These are phyloP conservation scores for Athetis lepigone DNA, from an alignment of 2,888 invertebrate genomes.

Conservation along the genomic window DNA sequence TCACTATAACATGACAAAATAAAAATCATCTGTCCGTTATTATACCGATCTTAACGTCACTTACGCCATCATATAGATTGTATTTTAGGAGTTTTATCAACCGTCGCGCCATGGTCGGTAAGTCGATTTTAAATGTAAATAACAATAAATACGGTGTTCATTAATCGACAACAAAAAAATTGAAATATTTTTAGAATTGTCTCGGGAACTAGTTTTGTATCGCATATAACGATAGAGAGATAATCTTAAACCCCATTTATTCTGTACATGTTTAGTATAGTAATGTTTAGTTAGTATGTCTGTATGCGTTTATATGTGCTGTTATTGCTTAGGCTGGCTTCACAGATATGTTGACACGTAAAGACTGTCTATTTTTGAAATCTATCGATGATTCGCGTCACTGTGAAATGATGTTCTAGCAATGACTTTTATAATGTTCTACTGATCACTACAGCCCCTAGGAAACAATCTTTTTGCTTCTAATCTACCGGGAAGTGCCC, in stretches of 20 bases:
- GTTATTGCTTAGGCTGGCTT: conserved; percentile 34
- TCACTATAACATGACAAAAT: conserved; percentile 27
- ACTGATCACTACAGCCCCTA: too few species aligned
- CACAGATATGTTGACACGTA: too few species aligned
- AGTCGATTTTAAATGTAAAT: conserved; percentile 71
- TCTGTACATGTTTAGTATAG: conserved; percentile 66
- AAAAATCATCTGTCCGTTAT: conserved; percentile 52
- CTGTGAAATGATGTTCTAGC: too few species aligned
- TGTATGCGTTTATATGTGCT: conserved; percentile 56
- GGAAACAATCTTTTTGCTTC: too few species aligned
- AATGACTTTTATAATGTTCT: too few species aligned
- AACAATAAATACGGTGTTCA: conserved; percentile 78
- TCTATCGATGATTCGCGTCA: too few species aligned
- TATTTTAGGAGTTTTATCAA: conserved; percentile 43
- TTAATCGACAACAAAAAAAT: conserved; percentile 66
- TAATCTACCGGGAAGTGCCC: too few species aligned
- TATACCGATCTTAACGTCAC: conserved; percentile 50
- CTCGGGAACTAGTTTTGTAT: conserved; percentile 78
- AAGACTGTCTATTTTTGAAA: too few species aligned
- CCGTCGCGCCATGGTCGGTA: conserved; percentile 46
- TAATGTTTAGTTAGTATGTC: conserved; percentile 60
- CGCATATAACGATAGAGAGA: conserved; percentile 68
- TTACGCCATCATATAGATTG: conserved; percentile 46
- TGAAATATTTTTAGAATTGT: conserved; percentile 69
- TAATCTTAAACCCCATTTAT: conserved; percentile 77